Evolutionary conservation across 2,888 invertebrate genomes (phyloP).

Genomic region (Rhagophthalmus giganteus): DNA sequence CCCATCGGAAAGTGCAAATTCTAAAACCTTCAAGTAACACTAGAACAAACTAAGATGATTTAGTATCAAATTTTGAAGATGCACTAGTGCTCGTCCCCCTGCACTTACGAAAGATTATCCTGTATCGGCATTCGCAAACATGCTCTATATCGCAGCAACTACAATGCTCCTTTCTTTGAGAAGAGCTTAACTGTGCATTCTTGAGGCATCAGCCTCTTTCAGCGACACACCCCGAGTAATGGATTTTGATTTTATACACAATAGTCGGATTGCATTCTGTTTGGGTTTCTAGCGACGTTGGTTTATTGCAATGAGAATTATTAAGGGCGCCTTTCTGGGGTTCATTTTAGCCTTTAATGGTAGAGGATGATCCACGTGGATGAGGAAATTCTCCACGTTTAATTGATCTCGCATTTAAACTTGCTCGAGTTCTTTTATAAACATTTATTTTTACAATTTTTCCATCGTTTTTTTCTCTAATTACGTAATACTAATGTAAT

Average conservation of each 20-base stretch:
- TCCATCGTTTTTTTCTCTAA: too few species aligned
- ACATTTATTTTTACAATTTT: too few species aligned
- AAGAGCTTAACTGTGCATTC: slow-evolving; percentile 47
- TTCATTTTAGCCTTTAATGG: too few species aligned
- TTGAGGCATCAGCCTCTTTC: slow-evolving; percentile 41
- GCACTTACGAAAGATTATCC: slow-evolving; percentile 47
- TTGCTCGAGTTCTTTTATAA: too few species aligned
- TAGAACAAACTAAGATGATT: too few species aligned
- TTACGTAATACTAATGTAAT: too few species aligned
- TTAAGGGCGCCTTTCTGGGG: too few species aligned
- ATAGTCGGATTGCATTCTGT: slow-evolving; percentile 35
- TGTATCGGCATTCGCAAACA: slow-evolving; percentile 53
- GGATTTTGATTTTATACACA: slow-evolving; percentile 53
- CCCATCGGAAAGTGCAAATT: too few species aligned
- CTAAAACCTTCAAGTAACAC: too few species aligned
- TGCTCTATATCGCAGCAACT: slow-evolving; percentile 38
- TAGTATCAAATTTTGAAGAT: slow-evolving; percentile 40
- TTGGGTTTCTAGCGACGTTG: slow-evolving; percentile 9
- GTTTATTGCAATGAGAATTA: neutral
- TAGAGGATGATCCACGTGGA: too few species aligned
- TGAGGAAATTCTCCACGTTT: too few species aligned
- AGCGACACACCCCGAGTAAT: slow-evolving; percentile 45
- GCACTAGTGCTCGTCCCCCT: slow-evolving; percentile 36
- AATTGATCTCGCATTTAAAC: too few species aligned
- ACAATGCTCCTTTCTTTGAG: slow-evolving; percentile 44